These are phyloP conservation scores for Acleris laterana DNA, from an alignment of 2,888 invertebrate species.

Conservation along the genomic window DNA sequence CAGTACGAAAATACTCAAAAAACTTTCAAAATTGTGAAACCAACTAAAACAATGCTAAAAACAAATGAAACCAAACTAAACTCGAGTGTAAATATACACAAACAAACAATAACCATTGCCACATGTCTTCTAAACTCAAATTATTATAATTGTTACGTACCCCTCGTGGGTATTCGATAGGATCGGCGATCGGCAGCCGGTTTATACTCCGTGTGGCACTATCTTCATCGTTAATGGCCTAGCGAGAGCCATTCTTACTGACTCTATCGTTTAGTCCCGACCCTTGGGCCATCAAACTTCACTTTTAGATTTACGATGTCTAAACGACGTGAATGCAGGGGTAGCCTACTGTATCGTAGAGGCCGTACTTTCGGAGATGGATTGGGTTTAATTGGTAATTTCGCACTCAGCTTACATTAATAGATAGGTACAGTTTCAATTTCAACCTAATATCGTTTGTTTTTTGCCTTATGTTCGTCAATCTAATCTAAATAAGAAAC, in stretches of 20 bases:
- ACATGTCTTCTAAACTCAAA: constrained; percentile 12
- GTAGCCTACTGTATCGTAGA: constrained; percentile 11
- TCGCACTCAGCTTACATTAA: no score
- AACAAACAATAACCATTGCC: constrained; percentile 4
- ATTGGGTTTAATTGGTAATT: constrained; percentile 8
- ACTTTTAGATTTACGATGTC: constrained; percentile 58
- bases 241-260: constrained; percentile 46
- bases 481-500: no score
- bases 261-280: constrained; percentile 47
- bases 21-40: no score
- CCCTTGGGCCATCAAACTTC: constrained; percentile 52
- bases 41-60: no score
- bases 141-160: constrained; percentile 34
- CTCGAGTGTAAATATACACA: constrained; percentile 3
- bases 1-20: no score
- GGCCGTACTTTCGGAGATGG: constrained; percentile 5
- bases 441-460: no score
- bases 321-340: constrained; percentile 44
- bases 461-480: no score
- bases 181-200: constrained; percentile 29
- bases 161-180: constrained; percentile 17
- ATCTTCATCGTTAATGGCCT: constrained; percentile 45
- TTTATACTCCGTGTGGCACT: constrained; percentile 33
- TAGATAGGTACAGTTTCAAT: no score
- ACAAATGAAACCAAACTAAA: not conserved